These are phyloP conservation scores for Heliconius eleuchia DNA, from an alignment of 1,140 invertebrate species.

Conservation along the genomic window DNA sequence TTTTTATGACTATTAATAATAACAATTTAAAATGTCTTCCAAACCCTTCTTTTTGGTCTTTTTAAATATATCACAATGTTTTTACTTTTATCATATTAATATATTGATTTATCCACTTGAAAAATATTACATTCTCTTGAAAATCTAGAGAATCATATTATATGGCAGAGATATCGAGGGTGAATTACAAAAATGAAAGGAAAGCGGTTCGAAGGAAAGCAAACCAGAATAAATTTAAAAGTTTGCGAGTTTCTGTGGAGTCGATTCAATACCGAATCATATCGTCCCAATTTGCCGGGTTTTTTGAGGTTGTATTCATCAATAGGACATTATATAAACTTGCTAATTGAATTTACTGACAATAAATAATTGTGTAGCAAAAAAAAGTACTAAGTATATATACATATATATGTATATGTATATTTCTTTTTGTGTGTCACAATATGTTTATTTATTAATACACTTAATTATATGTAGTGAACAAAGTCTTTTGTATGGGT, in stretches of 20 bases:
- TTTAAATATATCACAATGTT: neutral
- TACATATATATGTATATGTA: neutral
- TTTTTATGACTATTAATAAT: too few relatives aligned
- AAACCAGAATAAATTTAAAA: constrained; percentile 49
- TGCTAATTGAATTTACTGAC: constrained; percentile 35
- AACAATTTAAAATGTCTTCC: neutral
- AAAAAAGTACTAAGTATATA: neutral
- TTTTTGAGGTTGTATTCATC: constrained; percentile 33
- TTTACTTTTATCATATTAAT: constrained; percentile 11
- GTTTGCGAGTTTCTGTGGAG: constrained; percentile 42
- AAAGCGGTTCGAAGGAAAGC: constrained; percentile 38
- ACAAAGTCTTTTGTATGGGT: neutral
- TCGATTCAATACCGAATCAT: constrained; percentile 46
- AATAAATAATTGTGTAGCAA: constrained; percentile 16
- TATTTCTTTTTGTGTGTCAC: neutral
- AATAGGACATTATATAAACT: constrained; percentile 36
- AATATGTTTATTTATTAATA: neutral
- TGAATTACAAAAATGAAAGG: constrained; percentile 46
- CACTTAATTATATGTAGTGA: neutral
- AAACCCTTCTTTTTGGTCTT: neutral
- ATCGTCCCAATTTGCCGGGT: constrained; percentile 43
- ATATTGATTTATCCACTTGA: constrained; percentile 15
- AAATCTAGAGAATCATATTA: constrained; percentile 28
- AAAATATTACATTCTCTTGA: constrained; percentile 30
- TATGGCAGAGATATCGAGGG: constrained; percentile 27